Conservation (phyloP, 2,113 vertebrate genomes). For the Nipponia nippon region DNA sequence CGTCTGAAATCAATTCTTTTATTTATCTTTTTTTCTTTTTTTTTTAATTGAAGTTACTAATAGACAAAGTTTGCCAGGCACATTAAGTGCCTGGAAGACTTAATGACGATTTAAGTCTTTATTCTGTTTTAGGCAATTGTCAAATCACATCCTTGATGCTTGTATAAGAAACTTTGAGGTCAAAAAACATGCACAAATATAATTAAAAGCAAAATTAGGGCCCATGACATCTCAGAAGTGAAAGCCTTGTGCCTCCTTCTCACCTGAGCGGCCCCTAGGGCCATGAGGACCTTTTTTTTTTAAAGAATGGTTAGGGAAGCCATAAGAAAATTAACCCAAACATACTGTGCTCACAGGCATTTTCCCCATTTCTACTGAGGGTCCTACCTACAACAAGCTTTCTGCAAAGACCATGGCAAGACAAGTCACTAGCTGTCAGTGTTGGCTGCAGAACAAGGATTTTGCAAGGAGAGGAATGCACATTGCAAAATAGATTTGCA, state of each 20-base stretch:
- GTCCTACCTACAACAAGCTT: background rate
- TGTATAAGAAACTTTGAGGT: background rate
- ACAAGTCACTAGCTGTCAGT: background rate
- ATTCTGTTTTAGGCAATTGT: background rate
- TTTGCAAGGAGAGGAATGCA: background rate
- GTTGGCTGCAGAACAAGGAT: background rate
- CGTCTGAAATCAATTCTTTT: background rate
- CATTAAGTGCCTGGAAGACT: background rate
- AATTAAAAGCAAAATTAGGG: background rate
- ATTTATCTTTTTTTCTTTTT: background rate
- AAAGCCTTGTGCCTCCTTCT: background rate
- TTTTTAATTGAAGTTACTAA: background rate
- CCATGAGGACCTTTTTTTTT: background rate
- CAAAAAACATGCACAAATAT: background rate
- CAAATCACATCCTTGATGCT: background rate
- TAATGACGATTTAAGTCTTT: background rate
- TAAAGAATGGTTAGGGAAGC: background rate
- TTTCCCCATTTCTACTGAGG: background rate
- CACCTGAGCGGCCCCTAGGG: background rate
- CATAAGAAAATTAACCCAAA: background rate
- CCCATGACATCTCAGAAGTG: background rate
- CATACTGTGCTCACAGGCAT: background rate
- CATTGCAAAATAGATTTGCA: background rate
- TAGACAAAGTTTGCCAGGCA: background rate
- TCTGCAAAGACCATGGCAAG: background rate